Conservation (phyloP, 2,113 vertebrate genomes). For the Nothobranchius kuhntae region DNA sequence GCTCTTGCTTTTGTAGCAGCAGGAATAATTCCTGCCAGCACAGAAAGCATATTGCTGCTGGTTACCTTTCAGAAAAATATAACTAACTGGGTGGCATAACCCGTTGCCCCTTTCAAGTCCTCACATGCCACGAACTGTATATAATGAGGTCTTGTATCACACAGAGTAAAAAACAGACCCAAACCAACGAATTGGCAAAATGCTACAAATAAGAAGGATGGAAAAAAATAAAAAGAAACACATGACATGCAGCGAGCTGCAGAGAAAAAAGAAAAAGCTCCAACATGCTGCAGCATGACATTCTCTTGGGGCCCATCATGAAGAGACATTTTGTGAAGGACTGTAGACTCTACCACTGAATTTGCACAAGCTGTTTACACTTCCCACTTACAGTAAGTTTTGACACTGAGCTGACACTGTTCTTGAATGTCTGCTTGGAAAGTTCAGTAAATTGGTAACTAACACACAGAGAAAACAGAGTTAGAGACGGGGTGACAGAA, state of each 20-base stretch:
- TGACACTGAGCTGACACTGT: background rate
- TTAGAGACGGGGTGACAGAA: background rate
- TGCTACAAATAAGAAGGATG: background rate
- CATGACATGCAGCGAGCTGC: background rate
- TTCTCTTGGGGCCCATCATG: conserved; percentile 11
- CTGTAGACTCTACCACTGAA: background rate
- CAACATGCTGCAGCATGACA: background rate
- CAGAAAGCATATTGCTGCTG: conserved; percentile 34
- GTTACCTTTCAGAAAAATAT: conserved; percentile 29
- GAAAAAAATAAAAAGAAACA: background rate
- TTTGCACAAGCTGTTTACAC: conserved; percentile 4
- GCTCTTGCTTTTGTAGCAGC: conserved; percentile 23
- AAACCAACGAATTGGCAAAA: conserved; percentile 21
- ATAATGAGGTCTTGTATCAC: conserved; percentile 36
- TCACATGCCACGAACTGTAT: conserved; percentile 33
- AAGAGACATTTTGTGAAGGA: conserved; percentile 7
- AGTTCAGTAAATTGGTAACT: background rate
- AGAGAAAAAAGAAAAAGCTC: conserved; percentile 2
- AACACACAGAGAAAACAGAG: background rate
- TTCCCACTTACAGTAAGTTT: background rate
- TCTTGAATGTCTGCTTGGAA: background rate
- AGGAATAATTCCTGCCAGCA: conserved; percentile 19
- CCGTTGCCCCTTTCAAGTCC: conserved; percentile 38
- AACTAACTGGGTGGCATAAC: conserved; percentile 17
- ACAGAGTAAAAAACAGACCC: background rate